A percentile compares a stretch with the other conserved stretches of the same genome.
phyloP scores from a whole-genome alignment of 2,113 vertebrate genomes.

The Atherinomorus stipes region DNA sequence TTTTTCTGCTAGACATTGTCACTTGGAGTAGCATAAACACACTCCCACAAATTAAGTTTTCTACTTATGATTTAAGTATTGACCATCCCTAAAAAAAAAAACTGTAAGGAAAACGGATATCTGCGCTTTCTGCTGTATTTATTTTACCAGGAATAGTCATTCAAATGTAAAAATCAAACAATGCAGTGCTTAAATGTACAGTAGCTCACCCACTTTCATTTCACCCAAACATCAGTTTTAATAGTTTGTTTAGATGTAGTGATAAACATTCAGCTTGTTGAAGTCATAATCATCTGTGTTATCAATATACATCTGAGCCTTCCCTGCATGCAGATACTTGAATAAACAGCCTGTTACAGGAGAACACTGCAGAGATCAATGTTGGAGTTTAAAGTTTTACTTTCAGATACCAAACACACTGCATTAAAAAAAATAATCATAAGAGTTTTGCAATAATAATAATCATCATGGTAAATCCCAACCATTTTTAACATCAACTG shows the following conservation, averaged over 20 bases:
- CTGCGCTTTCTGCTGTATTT: slow-evolving; percentile 88
- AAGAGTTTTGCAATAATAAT: no score
- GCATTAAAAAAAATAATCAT: no score
- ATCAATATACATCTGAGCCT: slow-evolving; percentile 68
- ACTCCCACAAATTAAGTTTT: no score
- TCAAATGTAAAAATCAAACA: slow-evolving; percentile 84
- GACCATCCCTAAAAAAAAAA: no score
- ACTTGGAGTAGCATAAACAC: no score
- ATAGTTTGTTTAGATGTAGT: slow-evolving; percentile 5
- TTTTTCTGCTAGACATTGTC: no score
- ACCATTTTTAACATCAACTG: no score
- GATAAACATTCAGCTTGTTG: slow-evolving; percentile 81
- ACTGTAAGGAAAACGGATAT: not conserved
- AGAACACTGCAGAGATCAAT: not conserved
- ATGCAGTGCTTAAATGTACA: slow-evolving; percentile 69
- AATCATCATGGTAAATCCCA: no score
- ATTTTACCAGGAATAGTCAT: slow-evolving; percentile 96
- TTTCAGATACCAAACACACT: no score
- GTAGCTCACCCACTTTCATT: slow-evolving; percentile 75
- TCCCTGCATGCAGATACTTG: not conserved
- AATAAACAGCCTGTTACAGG: not conserved
- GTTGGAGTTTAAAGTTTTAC: not conserved
- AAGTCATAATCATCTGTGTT: no score
- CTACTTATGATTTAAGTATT: no score
- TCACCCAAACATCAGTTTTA: slow-evolving; percentile 3